These are phyloP conservation scores for Urosaurus nigricauda DNA, from an alignment of 2,797 vertebrate species.

Conservation along the genomic window DNA sequence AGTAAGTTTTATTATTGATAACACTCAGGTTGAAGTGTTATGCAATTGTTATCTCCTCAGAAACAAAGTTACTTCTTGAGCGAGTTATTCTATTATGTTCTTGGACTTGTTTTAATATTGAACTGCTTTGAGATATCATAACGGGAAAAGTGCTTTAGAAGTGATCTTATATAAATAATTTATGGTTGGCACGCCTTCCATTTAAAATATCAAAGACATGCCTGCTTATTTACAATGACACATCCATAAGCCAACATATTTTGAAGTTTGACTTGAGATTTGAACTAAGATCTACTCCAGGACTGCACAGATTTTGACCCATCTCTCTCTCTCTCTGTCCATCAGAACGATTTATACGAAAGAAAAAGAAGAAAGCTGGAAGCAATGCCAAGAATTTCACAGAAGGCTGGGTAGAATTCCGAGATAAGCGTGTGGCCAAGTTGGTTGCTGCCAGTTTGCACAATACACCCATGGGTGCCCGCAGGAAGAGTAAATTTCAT, in stretches of 20 bases:
- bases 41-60: background rate
- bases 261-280: background rate
- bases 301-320: background rate
- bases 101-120: too few relatives aligned
- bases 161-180: background rate
- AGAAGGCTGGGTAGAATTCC: constrained; percentile 93
- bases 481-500: constrained; percentile 82
- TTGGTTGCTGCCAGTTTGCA: constrained; percentile 85
- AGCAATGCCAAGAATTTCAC: constrained; percentile 79
- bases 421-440: constrained; percentile 89
- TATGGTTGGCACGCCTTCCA: too few relatives aligned
- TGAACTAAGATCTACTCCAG: background rate
- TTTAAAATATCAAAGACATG: background rate
- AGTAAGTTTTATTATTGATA: background rate
- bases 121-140: too few relatives aligned
- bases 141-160: background rate
- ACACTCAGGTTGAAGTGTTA: background rate
- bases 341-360: constrained; percentile 80
- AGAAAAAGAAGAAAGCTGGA: constrained; percentile 77
- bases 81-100: too few relatives aligned
- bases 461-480: constrained; percentile 86
- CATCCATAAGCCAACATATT: background rate
- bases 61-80: background rate
- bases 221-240: background rate
- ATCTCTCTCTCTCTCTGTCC: background rate